A percentile compares a stretch with the other conserved stretches of the same genome.
phyloP scores from a whole-genome alignment of 2,888 invertebrate species.

The Lypha dubia region DNA sequence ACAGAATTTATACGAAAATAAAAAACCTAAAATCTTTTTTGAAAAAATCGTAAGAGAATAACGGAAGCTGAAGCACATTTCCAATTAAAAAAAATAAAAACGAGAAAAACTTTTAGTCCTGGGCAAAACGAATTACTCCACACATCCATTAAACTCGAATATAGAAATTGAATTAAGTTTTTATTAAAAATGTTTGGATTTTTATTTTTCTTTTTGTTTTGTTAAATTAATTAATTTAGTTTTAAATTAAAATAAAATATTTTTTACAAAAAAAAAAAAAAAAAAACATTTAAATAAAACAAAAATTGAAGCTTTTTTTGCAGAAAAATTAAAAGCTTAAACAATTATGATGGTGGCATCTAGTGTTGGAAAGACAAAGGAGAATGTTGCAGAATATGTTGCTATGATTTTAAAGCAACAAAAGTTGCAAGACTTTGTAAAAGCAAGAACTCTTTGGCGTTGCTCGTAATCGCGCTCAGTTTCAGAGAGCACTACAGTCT shows the following conservation, averaged over 20 bases:
- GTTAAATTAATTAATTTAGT: background rate
- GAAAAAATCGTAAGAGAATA: background rate
- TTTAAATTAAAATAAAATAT: background rate
- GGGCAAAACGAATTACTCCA: background rate
- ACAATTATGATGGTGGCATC: too few species aligned
- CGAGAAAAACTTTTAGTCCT: background rate
- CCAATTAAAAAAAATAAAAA: background rate
- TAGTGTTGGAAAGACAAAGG: too few species aligned
- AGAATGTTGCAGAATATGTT: too few species aligned
- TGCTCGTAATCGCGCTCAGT: too few species aligned
- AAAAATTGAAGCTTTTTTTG: background rate
- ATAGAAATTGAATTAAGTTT: slow-evolving; percentile 36
- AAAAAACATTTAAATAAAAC: background rate
- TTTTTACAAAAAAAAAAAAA: too few species aligned
- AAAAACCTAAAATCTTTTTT: background rate
- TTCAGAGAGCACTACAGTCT: too few species aligned
- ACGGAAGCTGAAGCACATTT: background rate
- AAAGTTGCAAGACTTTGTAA: too few species aligned
- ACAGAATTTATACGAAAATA: background rate
- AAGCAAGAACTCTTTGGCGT: too few species aligned
- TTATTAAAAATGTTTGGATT: slow-evolving; percentile 8
- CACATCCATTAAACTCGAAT: slow-evolving; percentile 24
- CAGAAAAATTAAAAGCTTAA: background rate
- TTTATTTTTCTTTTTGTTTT: too few species aligned
- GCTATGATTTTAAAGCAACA: too few species aligned